Evolutionary conservation across 2,797 vertebrate species (phyloP), one percentile per base, ranked within the genome.

Genomic region (Remorina albescens): DNA sequence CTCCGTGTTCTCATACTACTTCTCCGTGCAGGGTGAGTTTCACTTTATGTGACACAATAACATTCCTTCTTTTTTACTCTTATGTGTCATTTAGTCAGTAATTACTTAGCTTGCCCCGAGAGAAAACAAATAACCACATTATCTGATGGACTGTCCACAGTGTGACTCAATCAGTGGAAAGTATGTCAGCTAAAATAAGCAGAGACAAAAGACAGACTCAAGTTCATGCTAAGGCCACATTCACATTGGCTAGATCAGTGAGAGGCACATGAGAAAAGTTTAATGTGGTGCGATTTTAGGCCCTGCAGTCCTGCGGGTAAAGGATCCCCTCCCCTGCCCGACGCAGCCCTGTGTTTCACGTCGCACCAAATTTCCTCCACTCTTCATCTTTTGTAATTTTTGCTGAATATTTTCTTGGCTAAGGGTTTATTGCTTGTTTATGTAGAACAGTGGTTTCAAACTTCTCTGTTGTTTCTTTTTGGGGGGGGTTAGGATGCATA

Each of bases 81-180:
- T 89, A 85, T 89, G 85, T 91, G 86, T 88, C 88, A 88, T 94
- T 94, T 88, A 87, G 88, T 83, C 86, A 74, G 91, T 93, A 93
- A 93, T 94, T 92, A 93, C 87, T 86, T 66, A 85, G 91, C 73
- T 84, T 89, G 86, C 89, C 93, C 90, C 28, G 61, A 76, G 93
- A 91, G 88, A 89, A 94, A 93, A 90, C 84, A 92, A 93, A 93
- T 91, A 93, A 89, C 77, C 85, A 76, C 84, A 90, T 92, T 90
- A 94, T 94, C 93, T 91, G 94, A 94, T 94, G 86, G 88, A 91
- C 87, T 91, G 91, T 92, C 92, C 90, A 75, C 87, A 74, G 86
- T 73, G 85, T 84, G 84, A 89, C 84, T 93, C 87, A 84, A 89
- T 91, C 90, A 89, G 82, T 50, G 75, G 82, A 86, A 93, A 93